Conservation (phyloP, 1,140 invertebrate species). For the Rhyacophila brunnea region DNA sequence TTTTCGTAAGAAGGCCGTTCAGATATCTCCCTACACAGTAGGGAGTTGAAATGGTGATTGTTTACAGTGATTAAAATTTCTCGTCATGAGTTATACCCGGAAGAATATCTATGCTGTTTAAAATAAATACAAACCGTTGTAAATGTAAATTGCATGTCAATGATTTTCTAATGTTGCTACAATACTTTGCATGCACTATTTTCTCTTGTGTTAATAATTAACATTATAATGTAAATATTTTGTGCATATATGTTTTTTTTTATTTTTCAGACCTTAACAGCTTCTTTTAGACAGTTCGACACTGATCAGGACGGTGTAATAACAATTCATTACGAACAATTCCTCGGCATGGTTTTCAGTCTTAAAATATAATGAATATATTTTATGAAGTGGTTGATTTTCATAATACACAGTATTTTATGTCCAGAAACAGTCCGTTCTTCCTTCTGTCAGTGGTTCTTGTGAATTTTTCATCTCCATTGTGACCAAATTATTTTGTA, state of each 20-base stretch:
- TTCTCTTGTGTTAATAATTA: background rate
- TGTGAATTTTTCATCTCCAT: background rate
- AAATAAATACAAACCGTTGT: too few relatives aligned
- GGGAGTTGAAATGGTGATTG: too few relatives aligned
- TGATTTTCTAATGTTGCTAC: too few relatives aligned
- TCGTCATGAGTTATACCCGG: too few relatives aligned
- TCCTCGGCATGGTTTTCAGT: conserved; percentile 93
- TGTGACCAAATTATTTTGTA: conserved; percentile 15
- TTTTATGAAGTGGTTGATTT: background rate
- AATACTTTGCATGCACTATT: background rate
- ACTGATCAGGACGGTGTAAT: conserved; percentile 94
- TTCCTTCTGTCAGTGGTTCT: background rate
- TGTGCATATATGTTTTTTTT: conserved; percentile 35
- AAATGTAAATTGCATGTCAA: too few relatives aligned
- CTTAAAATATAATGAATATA: conserved; percentile 71
- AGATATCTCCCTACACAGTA: too few relatives aligned
- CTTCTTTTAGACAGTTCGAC: conserved; percentile 85
- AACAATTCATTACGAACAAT: conserved; percentile 96
- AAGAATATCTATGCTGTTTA: too few relatives aligned
- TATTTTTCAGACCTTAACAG: conserved; percentile 81
- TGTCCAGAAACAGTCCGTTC: background rate
- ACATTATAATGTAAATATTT: background rate
- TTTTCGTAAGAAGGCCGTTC: too few relatives aligned
- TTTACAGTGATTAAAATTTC: too few relatives aligned
- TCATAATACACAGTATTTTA: background rate